Percentiles rank a stretch among this genome's conserved stretches.
phyloP scores from a whole-genome alignment of 2,797 vertebrate species.

The Babyrousa celebensis region DNA sequence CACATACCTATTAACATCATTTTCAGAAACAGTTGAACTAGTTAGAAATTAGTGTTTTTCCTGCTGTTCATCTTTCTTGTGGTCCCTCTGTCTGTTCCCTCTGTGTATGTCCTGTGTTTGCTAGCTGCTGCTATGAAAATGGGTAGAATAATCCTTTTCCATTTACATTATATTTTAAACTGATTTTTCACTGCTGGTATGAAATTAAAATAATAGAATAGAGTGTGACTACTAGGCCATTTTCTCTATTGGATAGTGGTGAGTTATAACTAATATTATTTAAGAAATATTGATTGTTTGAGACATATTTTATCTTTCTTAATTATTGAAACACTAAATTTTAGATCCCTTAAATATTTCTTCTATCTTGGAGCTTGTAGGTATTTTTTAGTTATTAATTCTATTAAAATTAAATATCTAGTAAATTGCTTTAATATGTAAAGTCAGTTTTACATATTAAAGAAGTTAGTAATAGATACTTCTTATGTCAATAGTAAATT shows the following conservation, averaged over 20 bases:
- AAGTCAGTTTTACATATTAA: constrained; percentile 51
- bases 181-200: constrained; percentile 67
- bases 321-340: constrained; percentile 52
- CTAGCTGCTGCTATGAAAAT: constrained; percentile 9
- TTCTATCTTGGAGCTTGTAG: not conserved
- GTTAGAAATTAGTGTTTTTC: not conserved
- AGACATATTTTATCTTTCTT: constrained; percentile 60
- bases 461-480: not conserved
- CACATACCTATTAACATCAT: not conserved
- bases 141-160: not conserved
- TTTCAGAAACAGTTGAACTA: constrained; percentile 29
- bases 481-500: constrained; percentile 62
- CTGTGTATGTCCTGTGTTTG: not conserved
- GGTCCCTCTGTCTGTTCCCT: not conserved
- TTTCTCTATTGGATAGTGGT: constrained; percentile 39
- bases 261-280: constrained; percentile 64
- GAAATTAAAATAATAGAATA: constrained; percentile 66
- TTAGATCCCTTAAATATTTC: constrained; percentile 61
- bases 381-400: constrained; percentile 54
- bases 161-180: constrained; percentile 58
- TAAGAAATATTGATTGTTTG: constrained; percentile 44
- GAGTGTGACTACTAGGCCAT: constrained; percentile 37
- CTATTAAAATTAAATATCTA: constrained; percentile 62
- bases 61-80: not conserved
- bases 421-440: constrained; percentile 13